Percentiles rank a stretch among this genome's conserved stretches.
phyloP scores from a whole-genome alignment of 2,888 invertebrate genomes.

The Harpagoxenus sublaevis region DNA sequence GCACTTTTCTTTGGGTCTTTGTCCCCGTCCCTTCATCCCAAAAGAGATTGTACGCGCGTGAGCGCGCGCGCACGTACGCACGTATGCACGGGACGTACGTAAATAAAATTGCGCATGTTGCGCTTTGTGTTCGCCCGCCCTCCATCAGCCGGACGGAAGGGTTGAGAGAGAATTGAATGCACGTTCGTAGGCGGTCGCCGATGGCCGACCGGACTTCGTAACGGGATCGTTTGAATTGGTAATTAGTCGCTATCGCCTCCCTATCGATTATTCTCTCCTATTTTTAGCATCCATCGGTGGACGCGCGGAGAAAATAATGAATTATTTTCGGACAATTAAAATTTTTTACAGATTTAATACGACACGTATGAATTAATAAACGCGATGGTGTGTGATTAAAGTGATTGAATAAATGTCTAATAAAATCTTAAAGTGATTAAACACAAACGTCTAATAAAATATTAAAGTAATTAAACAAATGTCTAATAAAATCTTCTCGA shows the following conservation, averaged over 20 bases:
- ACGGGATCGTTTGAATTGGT: slow-evolving; percentile 65
- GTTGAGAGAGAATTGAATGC: slow-evolving; percentile 64
- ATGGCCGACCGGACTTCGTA: slow-evolving; percentile 28
- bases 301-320: neutral
- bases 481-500: neutral
- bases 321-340: slow-evolving; percentile 22
- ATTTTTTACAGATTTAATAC: neutral
- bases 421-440: neutral
- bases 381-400: neutral
- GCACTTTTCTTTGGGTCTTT: slow-evolving; percentile 45
- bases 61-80: neutral
- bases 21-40: slow-evolving; percentile 6
- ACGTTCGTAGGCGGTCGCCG: slow-evolving; percentile 42
- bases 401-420: neutral
- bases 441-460: neutral
- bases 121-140: slow-evolving; percentile 46
- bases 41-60: slow-evolving; percentile 15
- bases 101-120: slow-evolving; percentile 53
- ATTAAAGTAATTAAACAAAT: neutral
- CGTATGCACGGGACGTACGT: neutral
- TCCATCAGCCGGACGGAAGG: slow-evolving; percentile 45
- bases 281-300: neutral
- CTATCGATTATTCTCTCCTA: slow-evolving; percentile 37
- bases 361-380: neutral
- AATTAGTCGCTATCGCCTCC: slow-evolving; percentile 53